A percentile compares a stretch with the other conserved stretches of the same genome.
Conservation (phyloP, 2,113 vertebrate species). For the Myrmophylax atrothorax region DNA sequence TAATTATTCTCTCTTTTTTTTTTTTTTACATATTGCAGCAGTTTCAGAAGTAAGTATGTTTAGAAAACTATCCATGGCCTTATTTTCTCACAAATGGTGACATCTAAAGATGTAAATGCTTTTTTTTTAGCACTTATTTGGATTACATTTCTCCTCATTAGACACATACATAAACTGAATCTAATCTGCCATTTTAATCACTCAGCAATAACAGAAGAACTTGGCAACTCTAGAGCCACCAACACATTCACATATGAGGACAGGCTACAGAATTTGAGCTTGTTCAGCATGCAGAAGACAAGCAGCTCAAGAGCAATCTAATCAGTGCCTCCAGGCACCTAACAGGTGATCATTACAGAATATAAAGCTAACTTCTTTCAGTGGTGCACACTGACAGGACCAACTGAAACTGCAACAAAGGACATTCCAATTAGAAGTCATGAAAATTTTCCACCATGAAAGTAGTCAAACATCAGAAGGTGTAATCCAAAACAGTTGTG, state of each 20-base stretch:
- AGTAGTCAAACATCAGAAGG: not conserved
- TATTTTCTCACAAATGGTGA: not conserved
- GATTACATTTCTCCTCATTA: not conserved
- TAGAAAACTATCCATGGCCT: not conserved
- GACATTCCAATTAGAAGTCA: not conserved
- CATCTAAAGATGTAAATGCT: fast-evolving
- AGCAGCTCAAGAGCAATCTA: not conserved
- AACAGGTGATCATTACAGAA: not conserved
- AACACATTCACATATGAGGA: not conserved
- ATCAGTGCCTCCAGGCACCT: not conserved
- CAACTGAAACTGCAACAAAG: not conserved
- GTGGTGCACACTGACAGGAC: not conserved
- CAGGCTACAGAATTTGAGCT: not conserved
- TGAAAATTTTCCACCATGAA: not conserved
- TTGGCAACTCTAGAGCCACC: not conserved
- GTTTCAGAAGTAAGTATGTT: not conserved
- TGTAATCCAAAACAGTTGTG: not conserved
- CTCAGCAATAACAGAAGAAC: not conserved
- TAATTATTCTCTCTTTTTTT: not conserved
- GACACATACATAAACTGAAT: not conserved
- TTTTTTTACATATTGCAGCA: not conserved
- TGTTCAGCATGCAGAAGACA: not conserved
- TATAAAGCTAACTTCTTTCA: not conserved
- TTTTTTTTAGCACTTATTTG: not conserved
- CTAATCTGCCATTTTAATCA: not conserved